Percentiles rank a stretch among this genome's conserved stretches.
These are phyloP conservation scores for Drosophila fulvimacula DNA, from an alignment of 2,888 invertebrate species.

Conservation along the genomic window DNA sequence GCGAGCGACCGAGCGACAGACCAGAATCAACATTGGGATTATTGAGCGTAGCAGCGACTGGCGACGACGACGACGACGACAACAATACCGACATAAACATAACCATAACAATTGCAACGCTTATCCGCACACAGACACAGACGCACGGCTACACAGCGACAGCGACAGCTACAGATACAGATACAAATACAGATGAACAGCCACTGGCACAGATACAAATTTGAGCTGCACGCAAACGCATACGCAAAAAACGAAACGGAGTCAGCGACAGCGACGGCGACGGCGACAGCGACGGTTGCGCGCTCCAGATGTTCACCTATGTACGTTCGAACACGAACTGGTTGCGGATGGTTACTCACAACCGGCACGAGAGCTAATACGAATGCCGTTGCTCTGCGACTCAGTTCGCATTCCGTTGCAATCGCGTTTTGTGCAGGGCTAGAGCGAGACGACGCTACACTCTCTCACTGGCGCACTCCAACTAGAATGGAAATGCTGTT, in stretches of 20 bases:
- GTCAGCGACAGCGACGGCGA: slow-evolving; percentile 45
- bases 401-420: slow-evolving; percentile 71
- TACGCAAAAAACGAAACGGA: slow-evolving; percentile 42
- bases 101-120: slow-evolving; percentile 70
- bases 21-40: slow-evolving; percentile 69
- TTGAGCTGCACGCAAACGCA: slow-evolving; percentile 46
- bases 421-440: slow-evolving; percentile 30
- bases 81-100: slow-evolving; percentile 59
- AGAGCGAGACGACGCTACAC: slow-evolving; percentile 58
- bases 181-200: slow-evolving; percentile 14
- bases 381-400: slow-evolving; percentile 65
- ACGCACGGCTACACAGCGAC: slow-evolving; percentile 15
- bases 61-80: slow-evolving; percentile 28
- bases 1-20: slow-evolving; percentile 52
- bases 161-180: slow-evolving; percentile 25
- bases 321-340: slow-evolving; percentile 85
- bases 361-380: slow-evolving; percentile 64
- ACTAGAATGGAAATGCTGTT: slow-evolving; percentile 57
- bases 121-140: slow-evolving; percentile 47
- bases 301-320: slow-evolving; percentile 83
- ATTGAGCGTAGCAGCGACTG: slow-evolving; percentile 51
- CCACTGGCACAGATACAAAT: slow-evolving; percentile 20
- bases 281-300: slow-evolving; percentile 54
- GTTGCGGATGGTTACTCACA: slow-evolving; percentile 71
- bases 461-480: slow-evolving; percentile 39